These are phyloP conservation scores for Habroteleia sp. DNA, from an alignment of 2,888 invertebrate genomes.

Conservation along the genomic window DNA sequence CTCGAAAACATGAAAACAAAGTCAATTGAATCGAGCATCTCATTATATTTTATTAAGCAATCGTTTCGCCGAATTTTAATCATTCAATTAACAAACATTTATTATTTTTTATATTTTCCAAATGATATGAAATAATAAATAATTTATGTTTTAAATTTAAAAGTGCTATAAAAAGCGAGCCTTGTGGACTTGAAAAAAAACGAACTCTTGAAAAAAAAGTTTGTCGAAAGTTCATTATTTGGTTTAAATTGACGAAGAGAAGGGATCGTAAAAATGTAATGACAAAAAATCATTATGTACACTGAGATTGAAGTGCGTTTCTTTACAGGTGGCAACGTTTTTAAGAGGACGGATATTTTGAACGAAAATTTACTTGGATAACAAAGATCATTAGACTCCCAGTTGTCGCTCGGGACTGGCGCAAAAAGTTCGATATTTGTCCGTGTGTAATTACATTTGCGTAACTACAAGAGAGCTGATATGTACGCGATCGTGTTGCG, in stretches of 20 bases:
- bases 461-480: slow-evolving; percentile 46
- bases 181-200: background rate
- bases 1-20: too few species aligned
- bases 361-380: slow-evolving; percentile 14
- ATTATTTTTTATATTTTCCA: too few species aligned
- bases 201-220: slow-evolving; percentile 1
- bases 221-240: slow-evolving; percentile 10
- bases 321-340: slow-evolving; percentile 13
- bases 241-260: background rate
- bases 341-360: slow-evolving; percentile 10
- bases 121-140: too few species aligned
- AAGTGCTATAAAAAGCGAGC: too few species aligned
- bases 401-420: background rate
- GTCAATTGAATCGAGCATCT: too few species aligned
- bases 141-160: too few species aligned
- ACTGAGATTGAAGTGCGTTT: slow-evolving; percentile 13
- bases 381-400: slow-evolving; percentile 41
- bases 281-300: slow-evolving; percentile 17
- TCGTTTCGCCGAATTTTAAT: too few species aligned
- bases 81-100: too few species aligned
- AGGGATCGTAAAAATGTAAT: slow-evolving; percentile 5
- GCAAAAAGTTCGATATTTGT: slow-evolving; percentile 27
- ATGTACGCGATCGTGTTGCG: slow-evolving; percentile 43
- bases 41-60: too few species aligned
- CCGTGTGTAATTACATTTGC: slow-evolving; percentile 39